Conservation (phyloP, 2,797 vertebrate genomes). For the Setipinna tenuifilis region DNA sequence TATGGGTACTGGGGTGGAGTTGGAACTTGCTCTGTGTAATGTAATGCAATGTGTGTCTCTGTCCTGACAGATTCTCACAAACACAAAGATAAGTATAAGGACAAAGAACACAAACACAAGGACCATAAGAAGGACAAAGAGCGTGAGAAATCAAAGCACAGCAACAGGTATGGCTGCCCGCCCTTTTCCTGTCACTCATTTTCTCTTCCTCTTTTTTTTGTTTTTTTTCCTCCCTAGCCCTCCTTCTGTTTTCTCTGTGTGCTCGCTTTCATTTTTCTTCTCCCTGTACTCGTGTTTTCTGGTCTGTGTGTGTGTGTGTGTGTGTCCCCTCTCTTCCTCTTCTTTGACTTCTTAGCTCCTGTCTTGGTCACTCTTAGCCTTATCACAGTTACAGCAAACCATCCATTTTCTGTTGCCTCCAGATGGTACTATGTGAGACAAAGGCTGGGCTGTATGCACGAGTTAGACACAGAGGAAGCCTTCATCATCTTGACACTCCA, state of each 20-base stretch:
- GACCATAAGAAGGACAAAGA: constrained; percentile 98
- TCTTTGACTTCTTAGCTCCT: not conserved
- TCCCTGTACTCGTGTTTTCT: too few relatives aligned
- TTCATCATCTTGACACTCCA: not conserved
- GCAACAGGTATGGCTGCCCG: constrained; percentile 83
- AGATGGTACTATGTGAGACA: not conserved
- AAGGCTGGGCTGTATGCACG: not conserved
- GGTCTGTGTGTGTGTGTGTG: too few relatives aligned
- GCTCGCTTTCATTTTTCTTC: not conserved
- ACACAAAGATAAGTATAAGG: constrained; percentile 96
- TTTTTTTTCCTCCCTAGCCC: not conserved
- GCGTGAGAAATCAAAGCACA: constrained; percentile 92
- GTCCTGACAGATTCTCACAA: constrained; percentile 88
- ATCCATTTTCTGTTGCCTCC: not conserved
- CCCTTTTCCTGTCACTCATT: constrained; percentile 2
- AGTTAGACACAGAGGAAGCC: not conserved
- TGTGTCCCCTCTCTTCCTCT: not conserved
- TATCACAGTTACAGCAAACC: not conserved
- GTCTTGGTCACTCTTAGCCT: not conserved
- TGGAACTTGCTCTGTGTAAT: not conserved
- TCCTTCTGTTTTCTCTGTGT: constrained; percentile 1
- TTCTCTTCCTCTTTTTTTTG: constrained; percentile 23
- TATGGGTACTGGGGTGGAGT: not conserved
- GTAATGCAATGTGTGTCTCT: not conserved
- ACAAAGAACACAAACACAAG: constrained; percentile 95